Percentiles rank a stretch among this genome's conserved stretches.
These are phyloP conservation scores for Thymelicus acteon DNA, from an alignment of 2,888 invertebrate species.

Conservation along the genomic window DNA sequence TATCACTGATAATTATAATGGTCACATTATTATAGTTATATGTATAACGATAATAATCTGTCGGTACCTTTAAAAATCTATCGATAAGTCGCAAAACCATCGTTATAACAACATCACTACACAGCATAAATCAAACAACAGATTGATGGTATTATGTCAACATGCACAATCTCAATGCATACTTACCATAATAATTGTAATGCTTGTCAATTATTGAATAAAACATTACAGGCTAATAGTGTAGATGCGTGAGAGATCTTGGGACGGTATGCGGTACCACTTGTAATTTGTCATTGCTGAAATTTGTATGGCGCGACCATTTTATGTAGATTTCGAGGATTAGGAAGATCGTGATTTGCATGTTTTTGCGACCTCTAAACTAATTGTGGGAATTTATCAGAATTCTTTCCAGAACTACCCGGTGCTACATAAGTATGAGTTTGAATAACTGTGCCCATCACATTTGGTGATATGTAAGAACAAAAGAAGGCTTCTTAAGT, in stretches of 20 bases:
- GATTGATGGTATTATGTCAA: conserved; percentile 84
- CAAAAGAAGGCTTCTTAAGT: too few species aligned
- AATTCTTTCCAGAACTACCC: too few species aligned
- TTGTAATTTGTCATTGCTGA: conserved; percentile 78
- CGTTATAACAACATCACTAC: conserved; percentile 43
- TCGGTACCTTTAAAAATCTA: background rate
- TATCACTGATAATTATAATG: too few species aligned
- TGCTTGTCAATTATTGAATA: conserved; percentile 77
- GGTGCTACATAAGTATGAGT: too few species aligned
- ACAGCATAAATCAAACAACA: conserved; percentile 73
- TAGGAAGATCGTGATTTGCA: conserved; percentile 56
- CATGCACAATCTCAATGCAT: conserved; percentile 74
- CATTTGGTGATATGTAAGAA: too few species aligned
- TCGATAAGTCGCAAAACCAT: conserved; percentile 17
- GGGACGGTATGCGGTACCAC: conserved; percentile 20
- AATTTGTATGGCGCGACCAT: conserved; percentile 51
- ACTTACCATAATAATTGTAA: conserved; percentile 79
- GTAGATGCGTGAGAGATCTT: conserved; percentile 73
- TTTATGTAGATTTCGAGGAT: conserved; percentile 64
- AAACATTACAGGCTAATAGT: conserved; percentile 64
- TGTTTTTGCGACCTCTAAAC: conserved; percentile 40
- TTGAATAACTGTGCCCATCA: too few species aligned
- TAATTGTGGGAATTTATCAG: conserved; percentile 47
- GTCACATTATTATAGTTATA: too few species aligned
- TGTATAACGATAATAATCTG: background rate